phyloP scores from a whole-genome alignment of 1,140 invertebrate species.

The Trichonephila clavipes region DNA sequence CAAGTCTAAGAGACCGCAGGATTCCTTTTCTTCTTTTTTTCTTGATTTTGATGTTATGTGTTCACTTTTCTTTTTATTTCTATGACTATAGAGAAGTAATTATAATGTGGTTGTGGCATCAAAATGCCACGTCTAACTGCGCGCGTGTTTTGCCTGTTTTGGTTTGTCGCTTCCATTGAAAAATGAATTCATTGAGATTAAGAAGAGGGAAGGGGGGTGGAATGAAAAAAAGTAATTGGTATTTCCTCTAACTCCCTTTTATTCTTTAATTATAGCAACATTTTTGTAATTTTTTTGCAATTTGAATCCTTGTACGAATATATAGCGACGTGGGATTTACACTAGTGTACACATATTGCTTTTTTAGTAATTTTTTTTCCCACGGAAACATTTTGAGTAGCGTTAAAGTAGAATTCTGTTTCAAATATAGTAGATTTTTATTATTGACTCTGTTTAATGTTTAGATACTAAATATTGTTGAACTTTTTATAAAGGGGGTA shows the following conservation, averaged over 20 bases:
- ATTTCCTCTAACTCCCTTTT: neutral
- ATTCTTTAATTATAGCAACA: neutral
- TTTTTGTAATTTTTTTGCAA: neutral
- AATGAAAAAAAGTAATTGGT: neutral
- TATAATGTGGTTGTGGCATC: conserved; percentile 35
- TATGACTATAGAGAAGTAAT: conserved; percentile 40
- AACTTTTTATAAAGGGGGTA: too few species aligned
- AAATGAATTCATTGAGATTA: neutral
- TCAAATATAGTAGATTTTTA: too few species aligned
- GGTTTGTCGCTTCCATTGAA: neutral
- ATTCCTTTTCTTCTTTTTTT: conserved; percentile 1
- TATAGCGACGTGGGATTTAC: too few species aligned
- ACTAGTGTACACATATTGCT: neutral
- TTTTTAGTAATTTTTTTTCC: neutral
- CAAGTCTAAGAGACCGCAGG: conserved; percentile 51
- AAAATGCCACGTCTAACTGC: neutral
- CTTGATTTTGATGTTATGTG: neutral
- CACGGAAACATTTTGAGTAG: too few species aligned
- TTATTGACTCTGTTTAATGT: too few species aligned
- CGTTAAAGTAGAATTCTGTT: too few species aligned
- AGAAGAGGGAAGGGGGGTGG: too few species aligned
- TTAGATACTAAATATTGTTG: too few species aligned
- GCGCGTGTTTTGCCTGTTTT: neutral
- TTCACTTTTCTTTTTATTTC: neutral
- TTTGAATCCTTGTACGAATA: neutral